These are phyloP conservation scores for Pecten maximus DNA, from an alignment of 2,888 invertebrate species.

Conservation along the genomic window DNA sequence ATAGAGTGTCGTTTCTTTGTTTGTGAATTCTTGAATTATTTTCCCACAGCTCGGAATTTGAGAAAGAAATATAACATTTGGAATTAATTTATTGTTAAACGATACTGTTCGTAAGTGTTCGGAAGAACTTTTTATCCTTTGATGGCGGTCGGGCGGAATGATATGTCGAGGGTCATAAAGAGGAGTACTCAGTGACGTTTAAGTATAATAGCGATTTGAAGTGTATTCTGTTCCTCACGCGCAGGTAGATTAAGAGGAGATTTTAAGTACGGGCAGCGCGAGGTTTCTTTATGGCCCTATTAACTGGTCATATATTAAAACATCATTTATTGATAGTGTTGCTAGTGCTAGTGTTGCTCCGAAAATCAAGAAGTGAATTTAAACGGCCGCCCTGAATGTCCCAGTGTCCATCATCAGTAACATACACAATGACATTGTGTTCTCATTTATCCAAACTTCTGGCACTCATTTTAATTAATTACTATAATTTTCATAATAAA, in stretches of 20 bases:
- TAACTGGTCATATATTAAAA: background rate
- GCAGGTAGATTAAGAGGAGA: background rate
- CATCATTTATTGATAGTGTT: background rate
- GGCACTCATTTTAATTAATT: background rate
- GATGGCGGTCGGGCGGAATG: background rate
- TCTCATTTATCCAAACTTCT: background rate
- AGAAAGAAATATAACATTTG: conserved; percentile 2
- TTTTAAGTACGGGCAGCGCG: background rate
- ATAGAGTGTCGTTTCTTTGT: conserved; percentile 8
- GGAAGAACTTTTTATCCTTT: background rate
- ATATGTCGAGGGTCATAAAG: background rate
- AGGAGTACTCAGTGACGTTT: background rate
- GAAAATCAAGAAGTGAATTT: background rate
- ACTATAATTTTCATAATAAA: background rate
- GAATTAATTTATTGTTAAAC: background rate
- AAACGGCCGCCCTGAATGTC: background rate
- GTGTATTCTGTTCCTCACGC: background rate
- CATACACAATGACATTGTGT: background rate
- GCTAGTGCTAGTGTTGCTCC: background rate
- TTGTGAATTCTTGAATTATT: conserved; percentile 32
- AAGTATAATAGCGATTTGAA: background rate
- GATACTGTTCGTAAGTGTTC: background rate
- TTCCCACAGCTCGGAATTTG: conserved; percentile 29
- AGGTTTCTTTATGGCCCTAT: background rate
- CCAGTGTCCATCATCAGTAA: background rate